phyloP scores from a whole-genome alignment of 2,113 vertebrate species.

The Calidris pygmaea region DNA sequence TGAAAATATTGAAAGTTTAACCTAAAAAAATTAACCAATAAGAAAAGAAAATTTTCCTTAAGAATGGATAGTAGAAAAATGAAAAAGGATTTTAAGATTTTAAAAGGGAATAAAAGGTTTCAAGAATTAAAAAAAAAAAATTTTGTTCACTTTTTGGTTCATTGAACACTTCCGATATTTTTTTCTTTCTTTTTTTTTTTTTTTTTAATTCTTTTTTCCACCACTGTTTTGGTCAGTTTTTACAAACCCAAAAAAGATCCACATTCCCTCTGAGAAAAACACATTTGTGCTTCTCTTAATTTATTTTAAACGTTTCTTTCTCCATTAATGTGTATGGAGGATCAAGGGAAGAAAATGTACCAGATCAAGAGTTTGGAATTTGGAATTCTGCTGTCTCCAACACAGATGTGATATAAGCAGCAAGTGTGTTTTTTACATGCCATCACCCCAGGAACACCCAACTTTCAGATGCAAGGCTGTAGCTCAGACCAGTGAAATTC shows the following conservation, averaged over 20 bases:
- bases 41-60: background rate
- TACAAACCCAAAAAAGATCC: background rate
- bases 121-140: background rate
- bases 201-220: background rate
- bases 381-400: background rate
- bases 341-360: background rate
- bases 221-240: background rate
- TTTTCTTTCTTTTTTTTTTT: background rate
- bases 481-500: background rate
- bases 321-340: background rate
- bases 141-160: background rate
- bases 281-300: background rate
- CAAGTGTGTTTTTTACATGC: background rate
- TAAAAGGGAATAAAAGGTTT: background rate
- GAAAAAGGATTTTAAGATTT: background rate
- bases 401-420: background rate
- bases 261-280: background rate
- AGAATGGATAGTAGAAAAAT: background rate
- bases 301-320: background rate
- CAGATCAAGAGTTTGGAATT: background rate
- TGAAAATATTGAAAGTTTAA: background rate
- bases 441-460: background rate
- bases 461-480: background rate
- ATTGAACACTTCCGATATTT: background rate
- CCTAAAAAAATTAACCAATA: background rate